Percentiles rank a stretch among this genome's conserved stretches.
These are phyloP conservation scores for Chelonia mydas DNA, from an alignment of 2,797 vertebrate species.

Conservation along the genomic window DNA sequence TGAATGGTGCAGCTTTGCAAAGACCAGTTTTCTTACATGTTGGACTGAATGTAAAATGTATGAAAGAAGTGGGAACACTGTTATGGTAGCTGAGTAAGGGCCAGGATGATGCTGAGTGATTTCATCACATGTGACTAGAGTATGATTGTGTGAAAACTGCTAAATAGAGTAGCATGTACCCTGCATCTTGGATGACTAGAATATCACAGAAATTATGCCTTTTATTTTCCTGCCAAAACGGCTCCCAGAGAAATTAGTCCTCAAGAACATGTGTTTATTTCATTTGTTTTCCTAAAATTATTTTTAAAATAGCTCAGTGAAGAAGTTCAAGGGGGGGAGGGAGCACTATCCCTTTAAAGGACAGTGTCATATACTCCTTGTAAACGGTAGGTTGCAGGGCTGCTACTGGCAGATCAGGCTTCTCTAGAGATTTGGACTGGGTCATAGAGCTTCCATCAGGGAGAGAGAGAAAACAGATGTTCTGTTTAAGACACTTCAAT, in stretches of 20 bases:
- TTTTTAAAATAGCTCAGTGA: background rate
- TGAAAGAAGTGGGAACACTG: background rate
- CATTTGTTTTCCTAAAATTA: background rate
- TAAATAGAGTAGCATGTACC: background rate
- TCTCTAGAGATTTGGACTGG: background rate
- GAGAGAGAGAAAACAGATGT: too few relatives aligned
- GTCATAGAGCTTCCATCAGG: background rate
- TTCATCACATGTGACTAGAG: fast-evolving
- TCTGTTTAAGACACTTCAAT: too few relatives aligned
- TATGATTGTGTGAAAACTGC: background rate
- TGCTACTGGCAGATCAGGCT: background rate
- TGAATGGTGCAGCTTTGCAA: background rate
- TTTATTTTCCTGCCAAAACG: conserved; percentile 10
- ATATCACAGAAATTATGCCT: background rate
- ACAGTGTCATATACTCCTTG: background rate
- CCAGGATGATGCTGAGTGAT: background rate
- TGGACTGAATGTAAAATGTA: background rate
- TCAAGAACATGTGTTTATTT: background rate
- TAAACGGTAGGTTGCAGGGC: background rate
- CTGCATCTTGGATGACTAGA: background rate
- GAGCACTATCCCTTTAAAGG: background rate
- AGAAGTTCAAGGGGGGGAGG: background rate
- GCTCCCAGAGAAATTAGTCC: background rate
- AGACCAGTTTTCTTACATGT: background rate
- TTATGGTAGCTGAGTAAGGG: background rate